These are phyloP conservation scores for Athalia circularis DNA, from an alignment of 2,888 invertebrate genomes.

Conservation along the genomic window DNA sequence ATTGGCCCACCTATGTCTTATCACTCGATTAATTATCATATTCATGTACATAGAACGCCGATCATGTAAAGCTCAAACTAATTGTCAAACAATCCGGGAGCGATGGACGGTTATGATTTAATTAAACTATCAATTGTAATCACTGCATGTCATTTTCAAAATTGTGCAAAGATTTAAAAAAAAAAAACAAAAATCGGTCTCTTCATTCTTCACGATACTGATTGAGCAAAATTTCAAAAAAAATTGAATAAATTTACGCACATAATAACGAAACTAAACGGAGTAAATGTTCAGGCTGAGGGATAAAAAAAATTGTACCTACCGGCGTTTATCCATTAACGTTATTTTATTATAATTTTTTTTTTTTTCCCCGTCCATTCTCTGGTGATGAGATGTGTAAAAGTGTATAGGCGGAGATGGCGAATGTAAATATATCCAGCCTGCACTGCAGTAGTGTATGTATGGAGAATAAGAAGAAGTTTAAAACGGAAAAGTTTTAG, in stretches of 20 bases:
- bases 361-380: background rate
- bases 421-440: too few relatives aligned
- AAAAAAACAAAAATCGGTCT: background rate
- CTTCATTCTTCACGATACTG: background rate
- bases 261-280: background rate
- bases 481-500: slow-evolving; percentile 44
- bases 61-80: too few relatives aligned
- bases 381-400: background rate
- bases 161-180: background rate
- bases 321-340: slow-evolving; percentile 20
- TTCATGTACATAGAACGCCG: too few relatives aligned
- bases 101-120: too few relatives aligned
- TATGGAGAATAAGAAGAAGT: slow-evolving; percentile 20
- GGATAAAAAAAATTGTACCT: background rate
- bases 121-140: too few relatives aligned
- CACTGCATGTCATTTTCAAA: too few relatives aligned
- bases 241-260: background rate
- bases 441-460: too few relatives aligned
- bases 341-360: background rate
- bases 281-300: too few relatives aligned
- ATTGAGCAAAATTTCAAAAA: background rate
- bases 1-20: too few relatives aligned
- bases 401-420: background rate
- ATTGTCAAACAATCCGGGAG: too few relatives aligned
- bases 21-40: too few relatives aligned